Base-by-base conservation (phyloP, 2,888 invertebrate genomes). In the Heliconius charithonia region DNA sequence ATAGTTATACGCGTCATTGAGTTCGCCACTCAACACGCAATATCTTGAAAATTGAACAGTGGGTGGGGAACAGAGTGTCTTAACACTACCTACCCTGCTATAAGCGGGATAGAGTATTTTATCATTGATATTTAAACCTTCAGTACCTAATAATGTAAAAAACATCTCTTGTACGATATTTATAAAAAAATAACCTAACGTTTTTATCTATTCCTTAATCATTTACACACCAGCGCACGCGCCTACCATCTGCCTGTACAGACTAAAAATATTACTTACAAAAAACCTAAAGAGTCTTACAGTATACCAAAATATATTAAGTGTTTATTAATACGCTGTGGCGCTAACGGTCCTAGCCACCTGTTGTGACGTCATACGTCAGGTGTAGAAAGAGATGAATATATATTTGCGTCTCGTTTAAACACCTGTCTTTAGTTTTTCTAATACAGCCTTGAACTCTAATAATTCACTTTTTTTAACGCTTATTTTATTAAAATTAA, bases 331-430 rank as follows among this genome's bases (percentile, higher is more conserved):
- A 66, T 85, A 85, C 66, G 59, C 89, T 90, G 85, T 87, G 87
- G 76, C 79, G 37, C 73, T 85, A 88, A 89, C 90, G 88, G 91
- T 87, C 83, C 81, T 4, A 0, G 66, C 83, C 91, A 90, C 91
- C 90, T 90, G 91, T 87, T 85, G 81, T 88, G 87, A 87, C 86
- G 87, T 88, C 84, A 85, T 37, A 77, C 80, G 86, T 89, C 91
- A 91, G 91, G 90, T 90, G 84, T 75, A 65, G 80, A 76, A 70
- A 75, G 72, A 76, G 78, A 83, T 65, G 76, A 83, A 67, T 81
- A 79, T 67, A 66, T 81, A 74, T 80, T 74, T 45, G 66, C 78
- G 65, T 84, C 81, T 84, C 86, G 81, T 80, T 86, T 76, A 29
- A 67, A 79, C 82, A 82, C 82, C 83, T 81, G 83, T 79, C 80